These are phyloP conservation scores for Orchestes rusci DNA, from an alignment of 2,888 invertebrate species.

Conservation along the genomic window DNA sequence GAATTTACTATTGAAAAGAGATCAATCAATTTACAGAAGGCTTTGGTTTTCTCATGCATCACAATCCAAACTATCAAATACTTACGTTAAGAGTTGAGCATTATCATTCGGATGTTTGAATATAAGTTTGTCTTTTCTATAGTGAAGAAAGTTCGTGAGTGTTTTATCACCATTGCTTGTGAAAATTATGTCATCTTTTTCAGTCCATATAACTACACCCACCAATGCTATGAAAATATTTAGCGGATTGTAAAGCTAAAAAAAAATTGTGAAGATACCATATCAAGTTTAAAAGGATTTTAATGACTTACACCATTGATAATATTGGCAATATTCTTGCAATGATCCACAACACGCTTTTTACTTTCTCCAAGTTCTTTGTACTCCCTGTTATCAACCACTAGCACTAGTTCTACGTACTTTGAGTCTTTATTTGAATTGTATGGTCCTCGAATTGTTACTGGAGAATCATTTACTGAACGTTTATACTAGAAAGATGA, in stretches of 20 bases:
- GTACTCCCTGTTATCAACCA: slow-evolving; percentile 82
- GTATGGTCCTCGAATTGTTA: slow-evolving; percentile 69
- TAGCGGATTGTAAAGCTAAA: slow-evolving; percentile 84
- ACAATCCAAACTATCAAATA: no score
- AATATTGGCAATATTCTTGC: slow-evolving; percentile 92
- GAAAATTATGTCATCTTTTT: slow-evolving; percentile 76
- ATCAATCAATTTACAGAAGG: no score
- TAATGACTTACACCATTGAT: slow-evolving; percentile 78
- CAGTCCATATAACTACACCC: slow-evolving; percentile 97
- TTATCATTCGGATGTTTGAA: slow-evolving; percentile 91
- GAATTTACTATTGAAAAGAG: no score
- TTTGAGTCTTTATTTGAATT: slow-evolving; percentile 79
- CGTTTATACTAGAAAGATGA: slow-evolving; percentile 64
- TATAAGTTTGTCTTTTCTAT: slow-evolving; percentile 71
- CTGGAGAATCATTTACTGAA: slow-evolving; percentile 47
- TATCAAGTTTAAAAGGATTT: background rate
- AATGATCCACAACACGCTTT: slow-evolving; percentile 67
- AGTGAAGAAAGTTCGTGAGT: slow-evolving; percentile 83
- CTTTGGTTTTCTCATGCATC: no score
- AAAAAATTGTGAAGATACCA: slow-evolving; percentile 1
- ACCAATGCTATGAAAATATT: slow-evolving; percentile 95
- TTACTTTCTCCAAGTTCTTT: slow-evolving; percentile 69
- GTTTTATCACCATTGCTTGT: slow-evolving; percentile 81
- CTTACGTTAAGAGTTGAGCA: slow-evolving; percentile 90
- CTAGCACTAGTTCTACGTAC: slow-evolving; percentile 83